Evolutionary conservation across 2,113 vertebrate genomes (phyloP).

Genomic region (Cairina moschata): DNA sequence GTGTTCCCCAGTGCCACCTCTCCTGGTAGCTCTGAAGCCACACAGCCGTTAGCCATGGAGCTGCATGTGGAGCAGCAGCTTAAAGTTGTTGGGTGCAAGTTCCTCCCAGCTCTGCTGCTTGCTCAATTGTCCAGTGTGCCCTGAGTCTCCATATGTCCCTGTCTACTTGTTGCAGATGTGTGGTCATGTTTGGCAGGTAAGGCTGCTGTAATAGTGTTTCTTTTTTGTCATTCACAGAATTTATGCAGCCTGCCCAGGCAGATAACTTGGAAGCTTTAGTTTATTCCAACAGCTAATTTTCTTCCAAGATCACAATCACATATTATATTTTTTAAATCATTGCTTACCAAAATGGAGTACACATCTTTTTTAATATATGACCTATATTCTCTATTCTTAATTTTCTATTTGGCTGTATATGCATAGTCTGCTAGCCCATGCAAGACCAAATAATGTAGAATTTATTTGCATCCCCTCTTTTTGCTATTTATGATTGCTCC

Average conservation of each 20-base stretch:
- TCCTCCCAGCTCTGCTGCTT: not conserved
- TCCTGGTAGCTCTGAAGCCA: not conserved
- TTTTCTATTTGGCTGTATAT: not conserved
- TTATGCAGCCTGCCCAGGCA: not conserved
- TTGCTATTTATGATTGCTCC: not conserved
- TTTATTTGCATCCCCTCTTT: not conserved
- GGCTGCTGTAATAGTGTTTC: not conserved
- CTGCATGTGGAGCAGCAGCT: rapidly evolving
- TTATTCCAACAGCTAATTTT: not conserved
- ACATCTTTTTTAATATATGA: not conserved
- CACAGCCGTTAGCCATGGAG: rapidly evolving
- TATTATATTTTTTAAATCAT: not conserved
- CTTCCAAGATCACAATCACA: not conserved
- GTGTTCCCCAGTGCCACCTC: rapidly evolving
- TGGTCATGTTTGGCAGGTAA: not conserved
- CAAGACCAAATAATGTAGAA: not conserved
- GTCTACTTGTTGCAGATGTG: not conserved
- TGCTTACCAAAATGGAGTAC: not conserved
- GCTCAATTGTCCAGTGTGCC: rapidly evolving
- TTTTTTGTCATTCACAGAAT: not conserved
- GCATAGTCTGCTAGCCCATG: not conserved
- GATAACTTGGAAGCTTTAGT: not conserved
- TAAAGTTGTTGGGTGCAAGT: rapidly evolving
- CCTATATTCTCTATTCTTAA: not conserved
- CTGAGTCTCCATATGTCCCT: not conserved